These are phyloP conservation scores for Synodontis membranacea DNA, from an alignment of 2,113 vertebrate genomes.

Conservation along the genomic window DNA sequence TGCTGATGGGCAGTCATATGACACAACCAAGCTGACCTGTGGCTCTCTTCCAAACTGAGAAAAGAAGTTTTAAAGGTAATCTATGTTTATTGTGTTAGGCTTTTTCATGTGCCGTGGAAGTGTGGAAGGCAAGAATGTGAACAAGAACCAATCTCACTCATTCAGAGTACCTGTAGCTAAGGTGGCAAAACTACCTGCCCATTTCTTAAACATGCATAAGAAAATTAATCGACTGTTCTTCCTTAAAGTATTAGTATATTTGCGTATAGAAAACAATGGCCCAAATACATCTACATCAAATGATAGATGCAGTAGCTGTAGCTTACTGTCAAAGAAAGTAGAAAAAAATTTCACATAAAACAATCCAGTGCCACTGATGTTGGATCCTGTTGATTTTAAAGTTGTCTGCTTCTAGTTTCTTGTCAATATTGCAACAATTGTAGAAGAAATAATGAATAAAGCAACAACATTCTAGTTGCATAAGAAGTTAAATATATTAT, in stretches of 20 bases:
- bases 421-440: background rate
- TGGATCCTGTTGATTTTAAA: background rate
- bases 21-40: background rate
- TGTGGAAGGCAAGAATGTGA: background rate
- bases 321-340: background rate
- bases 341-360: background rate
- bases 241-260: background rate
- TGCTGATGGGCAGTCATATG: slow-evolving; percentile 2
- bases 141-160: background rate
- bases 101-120: background rate
- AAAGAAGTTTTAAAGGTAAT: slow-evolving; percentile 34
- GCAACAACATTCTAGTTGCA: background rate
- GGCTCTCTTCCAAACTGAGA: background rate
- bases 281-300: background rate
- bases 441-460: background rate
- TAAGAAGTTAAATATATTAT: background rate
- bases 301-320: background rate
- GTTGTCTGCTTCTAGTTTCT: background rate
- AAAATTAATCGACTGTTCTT: background rate
- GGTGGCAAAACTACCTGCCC: background rate
- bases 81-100: background rate
- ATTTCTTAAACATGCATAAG: background rate
- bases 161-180: background rate
- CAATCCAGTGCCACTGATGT: background rate
- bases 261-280: background rate